Conservation (phyloP, 2,888 invertebrate genomes). For the Cyaniris semiargus region DNA sequence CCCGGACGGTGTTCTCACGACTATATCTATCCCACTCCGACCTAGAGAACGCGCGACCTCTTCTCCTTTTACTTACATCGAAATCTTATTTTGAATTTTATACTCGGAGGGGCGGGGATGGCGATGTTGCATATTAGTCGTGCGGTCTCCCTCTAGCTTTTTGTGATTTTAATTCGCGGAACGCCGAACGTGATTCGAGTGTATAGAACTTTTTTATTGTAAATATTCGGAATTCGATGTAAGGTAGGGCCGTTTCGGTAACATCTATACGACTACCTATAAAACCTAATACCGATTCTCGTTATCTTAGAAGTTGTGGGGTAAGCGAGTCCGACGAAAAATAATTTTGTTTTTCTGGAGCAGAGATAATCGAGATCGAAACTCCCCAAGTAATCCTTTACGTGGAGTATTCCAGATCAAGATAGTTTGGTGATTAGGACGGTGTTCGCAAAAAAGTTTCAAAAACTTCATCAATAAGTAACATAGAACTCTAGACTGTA, state of each 20-base stretch:
- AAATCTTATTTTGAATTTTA: conserved; percentile 80
- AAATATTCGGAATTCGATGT: conserved; percentile 67
- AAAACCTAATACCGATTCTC: conserved; percentile 25
- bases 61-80: conserved; percentile 77
- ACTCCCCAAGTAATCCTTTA: not conserved
- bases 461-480: not conserved
- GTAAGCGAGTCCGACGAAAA: conserved; percentile 8
- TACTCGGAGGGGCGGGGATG: conserved; percentile 79
- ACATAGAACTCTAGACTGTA: not conserved
- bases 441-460: not conserved
- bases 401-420: not conserved
- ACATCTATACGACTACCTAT: conserved; percentile 35
- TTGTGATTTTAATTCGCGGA: conserved; percentile 80
- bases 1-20: conserved; percentile 56
- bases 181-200: conserved; percentile 77
- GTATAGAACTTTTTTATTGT: conserved; percentile 72
- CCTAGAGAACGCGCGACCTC: conserved; percentile 74
- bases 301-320: conserved; percentile 23
- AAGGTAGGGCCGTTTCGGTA: conserved; percentile 63
- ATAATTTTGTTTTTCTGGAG: conserved; percentile 18
- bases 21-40: conserved; percentile 66
- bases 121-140: conserved; percentile 80
- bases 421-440: not conserved
- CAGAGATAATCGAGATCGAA: conserved; percentile 2
- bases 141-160: conserved; percentile 69